Evolutionary conservation across 2,888 invertebrate species (phyloP), one percentile per base, ranked within the genome.

Genomic region (Caenorhabditis becei): DNA sequence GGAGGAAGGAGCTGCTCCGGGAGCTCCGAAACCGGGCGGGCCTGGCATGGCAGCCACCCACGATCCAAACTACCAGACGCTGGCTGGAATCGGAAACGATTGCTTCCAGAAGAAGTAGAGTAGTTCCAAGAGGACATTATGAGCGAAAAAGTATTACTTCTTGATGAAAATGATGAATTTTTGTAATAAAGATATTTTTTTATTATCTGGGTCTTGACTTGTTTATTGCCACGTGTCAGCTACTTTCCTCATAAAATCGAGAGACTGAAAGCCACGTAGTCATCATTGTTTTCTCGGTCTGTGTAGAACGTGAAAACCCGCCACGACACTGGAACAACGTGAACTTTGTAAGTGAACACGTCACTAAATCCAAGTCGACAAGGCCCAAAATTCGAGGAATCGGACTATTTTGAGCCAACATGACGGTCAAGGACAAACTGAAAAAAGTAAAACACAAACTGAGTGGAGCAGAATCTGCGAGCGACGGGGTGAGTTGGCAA

Each of bases 11-110:
- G 49, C 58, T 28, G 49, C 69, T 24, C 69, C 69, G 8, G 54
- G n/a, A 28, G 28, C 54, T 37, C 69, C 69, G 1, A 59, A 59
- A 37, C 24, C 69, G 7, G 69, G 69, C 59, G 59, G 59, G 18
- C 69, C 69, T 37, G 69, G 69, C 51, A 69, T 54, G 54, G 54
- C 54, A 41, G 70, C 54, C 11, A 71, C 71, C 56, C 71, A 71
- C 47, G 71, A 71, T 23, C 71, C 71, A 20, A 71, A 71, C 47
- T 71, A 71, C 35, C 71, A 71, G 24, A 71, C 71, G 7, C 53
- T 71, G 62, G 71, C 71, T n/a, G 71, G 71, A 53, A 54, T 71
- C n/a, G 62, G 62, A 44, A 71, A 71, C 44, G 62, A 71, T 35
- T 54, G 53, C 23, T 71, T 71, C 20, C 54, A 71, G 16, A 71